phyloP scores from a whole-genome alignment of 53 echinoderm and acorn worm genomes.

The Paracentrotus lividus region DNA sequence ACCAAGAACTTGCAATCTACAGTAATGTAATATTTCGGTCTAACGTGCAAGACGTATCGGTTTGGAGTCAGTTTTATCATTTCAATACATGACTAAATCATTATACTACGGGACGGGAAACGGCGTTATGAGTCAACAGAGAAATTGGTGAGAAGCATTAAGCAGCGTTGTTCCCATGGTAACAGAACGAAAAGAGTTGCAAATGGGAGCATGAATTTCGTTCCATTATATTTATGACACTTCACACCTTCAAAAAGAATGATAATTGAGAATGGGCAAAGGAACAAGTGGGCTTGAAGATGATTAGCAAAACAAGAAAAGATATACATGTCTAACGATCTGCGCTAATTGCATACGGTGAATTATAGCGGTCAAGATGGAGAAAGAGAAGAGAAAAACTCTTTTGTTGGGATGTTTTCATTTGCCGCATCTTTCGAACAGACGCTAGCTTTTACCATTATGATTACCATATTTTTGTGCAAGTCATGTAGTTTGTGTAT shows the following conservation, averaged over 20 bases:
- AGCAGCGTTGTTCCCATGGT: not conserved
- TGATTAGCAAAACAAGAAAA: not conserved
- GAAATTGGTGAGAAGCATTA: not conserved
- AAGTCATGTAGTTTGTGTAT: not conserved
- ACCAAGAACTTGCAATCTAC: too few relatives aligned
- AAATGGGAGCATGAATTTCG: slow-evolving; percentile 11
- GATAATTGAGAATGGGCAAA: not conserved
- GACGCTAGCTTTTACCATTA: too few relatives aligned
- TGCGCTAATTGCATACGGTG: not conserved
- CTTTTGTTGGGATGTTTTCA: not conserved
- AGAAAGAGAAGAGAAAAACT: not conserved
- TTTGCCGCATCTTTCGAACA: not conserved
- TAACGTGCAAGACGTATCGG: too few relatives aligned
- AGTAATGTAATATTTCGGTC: too few relatives aligned
- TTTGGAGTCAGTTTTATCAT: too few relatives aligned
- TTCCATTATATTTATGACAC: slow-evolving; percentile 10
- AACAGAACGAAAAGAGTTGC: not conserved
- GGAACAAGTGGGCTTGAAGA: not conserved
- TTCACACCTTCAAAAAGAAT: not conserved
- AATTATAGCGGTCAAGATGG: not conserved
- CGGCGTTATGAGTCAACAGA: not conserved
- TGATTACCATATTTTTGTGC: not conserved
- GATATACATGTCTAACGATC: not conserved
- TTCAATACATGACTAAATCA: not conserved
- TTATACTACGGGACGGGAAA: not conserved